A percentile compares a stretch with the other conserved stretches of the same genome.
phyloP scores from a whole-genome alignment of 2,888 invertebrate genomes.

The Aleiodes testaceus region DNA sequence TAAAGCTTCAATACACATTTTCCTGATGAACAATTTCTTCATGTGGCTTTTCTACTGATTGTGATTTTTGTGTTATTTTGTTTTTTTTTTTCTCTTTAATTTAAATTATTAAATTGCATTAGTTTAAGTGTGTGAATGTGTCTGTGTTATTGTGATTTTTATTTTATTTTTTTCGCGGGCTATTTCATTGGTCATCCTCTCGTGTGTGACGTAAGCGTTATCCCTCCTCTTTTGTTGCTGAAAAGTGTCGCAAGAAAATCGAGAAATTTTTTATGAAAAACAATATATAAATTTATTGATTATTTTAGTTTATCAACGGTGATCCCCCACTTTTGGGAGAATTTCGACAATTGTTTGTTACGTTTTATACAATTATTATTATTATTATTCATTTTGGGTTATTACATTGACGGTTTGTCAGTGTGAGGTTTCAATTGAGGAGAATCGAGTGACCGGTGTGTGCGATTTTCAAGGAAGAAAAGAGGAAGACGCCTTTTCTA shows the following conservation, averaged over 20 bases:
- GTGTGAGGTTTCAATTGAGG: too few relatives aligned
- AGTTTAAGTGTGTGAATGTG: neutral
- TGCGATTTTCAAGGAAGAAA: too few relatives aligned
- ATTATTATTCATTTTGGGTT: too few relatives aligned
- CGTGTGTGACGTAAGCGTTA: constrained; percentile 32
- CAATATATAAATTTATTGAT: neutral
- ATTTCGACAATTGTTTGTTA: constrained; percentile 26
- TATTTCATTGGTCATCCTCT: constrained; percentile 19
- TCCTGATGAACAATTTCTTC: neutral
- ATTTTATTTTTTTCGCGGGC: neutral
- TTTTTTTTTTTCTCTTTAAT: too few relatives aligned
- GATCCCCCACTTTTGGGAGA: neutral
- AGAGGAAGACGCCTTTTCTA: too few relatives aligned
- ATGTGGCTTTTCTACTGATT: too few relatives aligned
- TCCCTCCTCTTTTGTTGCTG: neutral
- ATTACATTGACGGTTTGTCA: too few relatives aligned
- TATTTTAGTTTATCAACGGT: neutral
- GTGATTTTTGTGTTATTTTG: too few relatives aligned
- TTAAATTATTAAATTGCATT: neutral
- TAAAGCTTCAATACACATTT: neutral
- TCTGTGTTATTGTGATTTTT: neutral
- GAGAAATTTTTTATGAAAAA: too few relatives aligned
- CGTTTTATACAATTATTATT: neutral
- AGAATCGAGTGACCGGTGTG: too few relatives aligned
- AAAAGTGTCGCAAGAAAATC: constrained; percentile 3